phyloP scores from a whole-genome alignment of 2,797 vertebrate genomes.

The Enteromius treurensis region DNA sequence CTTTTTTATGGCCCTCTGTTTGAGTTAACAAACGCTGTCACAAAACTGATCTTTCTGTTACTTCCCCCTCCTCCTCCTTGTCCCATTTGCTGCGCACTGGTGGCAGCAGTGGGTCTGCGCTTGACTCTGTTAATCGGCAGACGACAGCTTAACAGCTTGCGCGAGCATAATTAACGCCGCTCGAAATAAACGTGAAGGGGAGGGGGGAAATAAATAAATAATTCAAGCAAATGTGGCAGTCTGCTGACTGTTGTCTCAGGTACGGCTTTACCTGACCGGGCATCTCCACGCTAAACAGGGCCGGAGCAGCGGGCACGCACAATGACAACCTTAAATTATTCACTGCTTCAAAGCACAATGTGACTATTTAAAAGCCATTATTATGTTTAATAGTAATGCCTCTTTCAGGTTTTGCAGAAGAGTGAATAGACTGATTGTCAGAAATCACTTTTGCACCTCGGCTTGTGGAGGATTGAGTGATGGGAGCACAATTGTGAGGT shows the following conservation, averaged over 20 bases:
- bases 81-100: slow-evolving; percentile 68
- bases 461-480: background rate
- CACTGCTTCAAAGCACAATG: slow-evolving; percentile 73
- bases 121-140: slow-evolving; percentile 80
- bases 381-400: slow-evolving; percentile 84
- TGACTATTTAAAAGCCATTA: slow-evolving; percentile 81
- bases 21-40: slow-evolving; percentile 75
- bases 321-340: slow-evolving; percentile 75
- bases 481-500: slow-evolving; percentile 1
- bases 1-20: slow-evolving; percentile 69
- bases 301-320: slow-evolving; percentile 2
- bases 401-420: slow-evolving; percentile 69
- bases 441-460: slow-evolving; percentile 64
- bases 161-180: slow-evolving; percentile 76
- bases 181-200: slow-evolving; percentile 73
- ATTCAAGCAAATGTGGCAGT: slow-evolving; percentile 71
- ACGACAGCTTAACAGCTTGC: slow-evolving; percentile 80
- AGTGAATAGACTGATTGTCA: slow-evolving; percentile 66
- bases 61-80: slow-evolving; percentile 49
- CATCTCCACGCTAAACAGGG: slow-evolving; percentile 53
- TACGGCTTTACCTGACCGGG: slow-evolving; percentile 72
- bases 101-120: slow-evolving; percentile 67
- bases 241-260: slow-evolving; percentile 74
- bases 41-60: slow-evolving; percentile 63
- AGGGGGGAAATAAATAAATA: slow-evolving; percentile 76